Base-by-base conservation (phyloP, 1,140 invertebrate species). In the Probaryconus sp. region DNA sequence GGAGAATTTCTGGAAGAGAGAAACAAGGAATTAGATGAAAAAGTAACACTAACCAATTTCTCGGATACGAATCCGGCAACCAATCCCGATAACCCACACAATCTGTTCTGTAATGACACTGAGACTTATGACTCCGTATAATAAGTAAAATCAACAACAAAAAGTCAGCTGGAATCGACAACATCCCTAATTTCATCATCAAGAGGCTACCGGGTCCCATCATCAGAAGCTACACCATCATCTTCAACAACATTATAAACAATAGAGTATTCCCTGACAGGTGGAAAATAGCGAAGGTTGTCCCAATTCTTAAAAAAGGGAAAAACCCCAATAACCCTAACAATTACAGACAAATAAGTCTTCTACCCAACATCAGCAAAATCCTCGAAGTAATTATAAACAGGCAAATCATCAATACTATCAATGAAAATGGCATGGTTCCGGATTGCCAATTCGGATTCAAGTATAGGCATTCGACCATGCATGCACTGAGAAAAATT, bases 71-170 rank as follows among this genome's bases (percentile, higher is more conserved):
- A 16, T 16, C 3, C 13, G 11, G n/a, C 33, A 16, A 10, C 10
- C 4, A 16, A 10, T 16, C 45, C 16, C 16, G 20, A 24, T 7
- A 7, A 24, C 21, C 16, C 33, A 10, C 10, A 30, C 20, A 35
- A 24, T 1, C 30, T 26, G 5, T 65, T 55, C 14, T 45, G 17
- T 11, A 45, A n/a, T 3, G 3, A 11, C 26, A 5, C 17, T 10
- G 9, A 43, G 17, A 14, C 37, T n/a, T n/a, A n/a, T n/a, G n/a
- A n/a, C 1, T 6, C 10, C 20, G 26, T 9, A 55, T 48, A 9
- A 37, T 76, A 18, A 53, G 20, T 37, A 53, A 55, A 50, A 1
- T 68, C 16, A 77, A 73, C 17, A 72, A 61, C 9, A 68, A 73
- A 51, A 61, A 31, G 31, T 7, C 51, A 16, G 3, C 51, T 0